These are phyloP conservation scores for Conus canariensis DNA, from an alignment of 2,888 invertebrate species.

Conservation along the genomic window DNA sequence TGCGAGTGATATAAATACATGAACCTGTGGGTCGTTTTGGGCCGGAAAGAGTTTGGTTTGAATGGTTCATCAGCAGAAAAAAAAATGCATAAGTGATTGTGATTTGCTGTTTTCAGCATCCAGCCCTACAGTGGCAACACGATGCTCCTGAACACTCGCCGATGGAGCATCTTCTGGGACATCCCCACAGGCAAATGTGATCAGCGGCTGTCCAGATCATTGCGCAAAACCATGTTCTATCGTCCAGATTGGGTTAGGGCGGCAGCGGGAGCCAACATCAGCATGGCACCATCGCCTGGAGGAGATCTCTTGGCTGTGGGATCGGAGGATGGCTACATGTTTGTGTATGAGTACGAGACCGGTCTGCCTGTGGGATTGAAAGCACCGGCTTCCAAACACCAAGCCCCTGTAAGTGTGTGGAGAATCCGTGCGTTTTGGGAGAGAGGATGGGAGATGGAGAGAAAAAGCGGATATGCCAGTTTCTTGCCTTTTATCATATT, in stretches of 20 bases:
- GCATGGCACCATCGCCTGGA: slow-evolving; percentile 54
- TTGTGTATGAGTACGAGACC: slow-evolving; percentile 60
- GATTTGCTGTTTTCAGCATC: slow-evolving; percentile 10
- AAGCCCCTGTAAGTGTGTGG: slow-evolving; percentile 59
- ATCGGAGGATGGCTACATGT: slow-evolving; percentile 69
- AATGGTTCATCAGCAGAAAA: too few relatives aligned
- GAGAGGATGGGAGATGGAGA: background rate
- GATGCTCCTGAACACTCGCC: slow-evolving; percentile 62
- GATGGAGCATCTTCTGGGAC: slow-evolving; percentile 69
- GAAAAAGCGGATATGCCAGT: background rate
- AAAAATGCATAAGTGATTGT: too few relatives aligned
- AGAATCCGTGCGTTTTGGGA: background rate
- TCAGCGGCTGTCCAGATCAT: slow-evolving; percentile 59
- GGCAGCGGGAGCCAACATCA: slow-evolving; percentile 55
- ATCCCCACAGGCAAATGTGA: slow-evolving; percentile 70
- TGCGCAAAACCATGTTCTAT: slow-evolving; percentile 61
- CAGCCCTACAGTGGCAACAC: slow-evolving; percentile 61
- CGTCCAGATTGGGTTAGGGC: slow-evolving; percentile 61
- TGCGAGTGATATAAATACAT: too few relatives aligned
- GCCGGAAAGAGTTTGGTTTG: too few relatives aligned
- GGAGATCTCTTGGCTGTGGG: slow-evolving; percentile 59
- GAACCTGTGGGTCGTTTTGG: too few relatives aligned
- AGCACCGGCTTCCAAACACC: slow-evolving; percentile 63
- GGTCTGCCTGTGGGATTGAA: slow-evolving; percentile 60
- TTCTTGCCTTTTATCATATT: too few relatives aligned